Evolutionary conservation across 2,797 vertebrate genomes (phyloP).

Genomic region (Glossophaga mutica): DNA sequence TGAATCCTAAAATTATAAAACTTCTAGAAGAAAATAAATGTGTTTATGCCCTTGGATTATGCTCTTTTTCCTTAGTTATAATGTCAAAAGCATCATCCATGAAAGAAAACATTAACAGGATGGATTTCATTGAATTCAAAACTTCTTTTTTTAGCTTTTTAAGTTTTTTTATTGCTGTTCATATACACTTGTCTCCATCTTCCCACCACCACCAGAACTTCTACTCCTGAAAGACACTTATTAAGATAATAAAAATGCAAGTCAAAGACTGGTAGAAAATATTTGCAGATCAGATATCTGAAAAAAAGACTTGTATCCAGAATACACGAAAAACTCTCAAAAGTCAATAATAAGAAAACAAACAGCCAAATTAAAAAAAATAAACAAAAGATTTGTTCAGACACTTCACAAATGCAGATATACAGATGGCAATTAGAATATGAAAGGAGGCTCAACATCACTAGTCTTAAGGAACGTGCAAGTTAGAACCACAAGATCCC

Average conservation of each 20-base stretch:
- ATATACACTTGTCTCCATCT: too few relatives aligned
- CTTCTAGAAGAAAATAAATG: not conserved
- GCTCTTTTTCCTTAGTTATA: not conserved
- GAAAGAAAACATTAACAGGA: not conserved
- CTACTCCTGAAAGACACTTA: not conserved
- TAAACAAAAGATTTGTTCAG: not conserved
- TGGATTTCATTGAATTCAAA: not conserved
- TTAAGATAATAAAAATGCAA: not conserved
- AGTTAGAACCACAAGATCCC: not conserved
- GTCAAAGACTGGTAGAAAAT: not conserved
- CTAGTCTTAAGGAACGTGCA: not conserved
- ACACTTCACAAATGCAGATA: not conserved
- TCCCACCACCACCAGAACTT: too few relatives aligned
- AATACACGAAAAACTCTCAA: not conserved
- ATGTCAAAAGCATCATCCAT: not conserved
- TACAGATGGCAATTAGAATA: not conserved
- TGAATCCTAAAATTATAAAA: not conserved
- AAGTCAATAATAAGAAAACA: not conserved
- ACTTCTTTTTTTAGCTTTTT: not conserved
- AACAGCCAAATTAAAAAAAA: not conserved
- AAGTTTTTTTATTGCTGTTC: too few relatives aligned
- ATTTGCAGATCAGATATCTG: not conserved
- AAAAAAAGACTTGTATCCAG: not conserved
- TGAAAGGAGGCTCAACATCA: not conserved
- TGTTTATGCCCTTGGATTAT: not conserved